Evolutionary conservation across 2,113 vertebrate species (phyloP), one percentile per base, ranked within the genome.

Genomic region (Morone chrysops): DNA sequence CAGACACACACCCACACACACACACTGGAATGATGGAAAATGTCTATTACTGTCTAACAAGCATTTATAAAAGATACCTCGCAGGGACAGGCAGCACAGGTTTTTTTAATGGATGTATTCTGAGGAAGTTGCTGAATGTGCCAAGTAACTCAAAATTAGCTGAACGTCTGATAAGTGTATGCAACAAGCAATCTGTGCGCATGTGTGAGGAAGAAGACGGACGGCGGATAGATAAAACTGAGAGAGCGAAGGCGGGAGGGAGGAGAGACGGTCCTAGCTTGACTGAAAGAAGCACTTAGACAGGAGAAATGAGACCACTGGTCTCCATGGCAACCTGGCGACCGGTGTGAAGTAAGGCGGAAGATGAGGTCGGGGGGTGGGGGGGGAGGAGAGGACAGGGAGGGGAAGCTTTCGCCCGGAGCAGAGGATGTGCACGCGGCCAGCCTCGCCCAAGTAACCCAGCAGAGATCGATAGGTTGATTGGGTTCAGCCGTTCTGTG

Each of bases 251-350:
- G 45, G 10, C 31, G 17, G 57, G 38, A 62, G 38, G 50, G 18
- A 80, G 16, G 16, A 17, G 57, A 63, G 40, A 63, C 61, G 72
- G 61, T 45, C 50, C 25, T 48, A 43, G 72, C 62, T 63, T 60
- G 78, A 89, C 75, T 65, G 73, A 86, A 72, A 84, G 75, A 77
- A 80, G 54, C 86, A 87, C 82, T 90, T 78, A 81, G 53, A 71
- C 70, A 74, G 73, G 59, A 80, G 79, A 88, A 90, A 83, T 75
- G 71, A 73, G 87, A 83, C 85, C 85, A 8, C 38, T 57, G 81
- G 89, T 92, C 72, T 86, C 92, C 90, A 92, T 94, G 65, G 89
- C 75, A 93, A 93, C 92, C 62, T 69, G 87, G 68, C 73, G 68
- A 78, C 71, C 43, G n/a, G 78, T 70, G 60, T 51, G 87, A 87